Percentiles rank a stretch among this genome's conserved stretches.
These are phyloP conservation scores for Buphagus erythrorhynchus DNA, from an alignment of 2,797 vertebrate genomes.

Conservation along the genomic window DNA sequence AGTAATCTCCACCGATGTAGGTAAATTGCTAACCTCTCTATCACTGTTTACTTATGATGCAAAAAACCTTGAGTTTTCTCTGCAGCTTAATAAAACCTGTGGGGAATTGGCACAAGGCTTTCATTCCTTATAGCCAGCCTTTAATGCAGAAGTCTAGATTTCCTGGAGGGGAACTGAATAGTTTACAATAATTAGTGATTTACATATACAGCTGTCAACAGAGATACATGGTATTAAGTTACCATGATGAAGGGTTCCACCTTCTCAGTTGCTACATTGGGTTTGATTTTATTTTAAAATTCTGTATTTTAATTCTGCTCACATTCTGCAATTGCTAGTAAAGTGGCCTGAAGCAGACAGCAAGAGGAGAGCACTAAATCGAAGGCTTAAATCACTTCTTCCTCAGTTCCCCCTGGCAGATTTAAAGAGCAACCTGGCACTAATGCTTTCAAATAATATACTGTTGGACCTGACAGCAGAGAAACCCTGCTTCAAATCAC, in stretches of 20 bases:
- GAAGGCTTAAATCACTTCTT: conserved; percentile 77
- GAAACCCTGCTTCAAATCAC: conserved; percentile 72
- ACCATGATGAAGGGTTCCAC: background rate
- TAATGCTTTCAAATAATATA: conserved; percentile 74
- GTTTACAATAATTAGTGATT: conserved; percentile 47
- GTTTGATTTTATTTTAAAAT: conserved; percentile 25
- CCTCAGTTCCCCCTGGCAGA: conserved; percentile 60
- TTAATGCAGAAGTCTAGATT: conserved; percentile 43
- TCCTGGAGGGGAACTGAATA: conserved; percentile 26
- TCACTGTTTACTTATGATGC: background rate
- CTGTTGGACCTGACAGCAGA: conserved; percentile 67
- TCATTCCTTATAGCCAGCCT: conserved; percentile 43
- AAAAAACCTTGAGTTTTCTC: background rate
- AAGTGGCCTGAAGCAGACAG: conserved; percentile 71
- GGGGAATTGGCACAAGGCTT: background rate
- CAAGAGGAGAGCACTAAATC: conserved; percentile 69
- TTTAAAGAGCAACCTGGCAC: conserved; percentile 76
- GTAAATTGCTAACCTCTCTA: conserved; percentile 35
- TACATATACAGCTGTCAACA: conserved; percentile 47
- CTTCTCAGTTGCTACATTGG: background rate
- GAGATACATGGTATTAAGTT: conserved; percentile 14
- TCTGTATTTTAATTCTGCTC: conserved; percentile 68
- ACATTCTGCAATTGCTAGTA: conserved; percentile 43
- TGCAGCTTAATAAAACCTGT: conserved; percentile 43
- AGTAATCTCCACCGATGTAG: background rate